Percentiles rank a stretch among this genome's conserved stretches.
These are phyloP conservation scores for Odocoileus virginianus DNA, from an alignment of 2,113 vertebrate genomes.

Conservation along the genomic window DNA sequence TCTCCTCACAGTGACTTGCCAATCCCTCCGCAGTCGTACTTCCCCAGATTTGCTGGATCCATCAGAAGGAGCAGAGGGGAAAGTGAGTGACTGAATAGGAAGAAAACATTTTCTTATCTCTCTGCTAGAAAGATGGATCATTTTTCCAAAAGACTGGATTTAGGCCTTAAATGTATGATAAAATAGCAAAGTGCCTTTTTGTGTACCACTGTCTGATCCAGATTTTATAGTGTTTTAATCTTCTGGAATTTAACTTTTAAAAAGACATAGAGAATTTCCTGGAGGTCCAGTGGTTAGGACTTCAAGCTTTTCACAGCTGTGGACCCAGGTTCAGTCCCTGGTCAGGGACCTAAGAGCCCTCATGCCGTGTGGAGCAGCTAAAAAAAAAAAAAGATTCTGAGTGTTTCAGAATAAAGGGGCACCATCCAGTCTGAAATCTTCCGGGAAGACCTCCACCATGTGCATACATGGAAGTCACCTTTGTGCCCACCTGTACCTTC, in stretches of 20 bases:
- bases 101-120: not conserved
- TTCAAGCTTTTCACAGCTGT: not conserved
- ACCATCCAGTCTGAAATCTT: not conserved
- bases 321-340: not conserved
- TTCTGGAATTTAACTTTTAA: not conserved
- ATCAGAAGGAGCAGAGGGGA: not conserved
- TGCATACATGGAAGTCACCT: fast-evolving
- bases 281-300: not conserved
- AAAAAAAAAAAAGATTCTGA: not conserved
- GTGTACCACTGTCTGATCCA: not conserved
- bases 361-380: not conserved
- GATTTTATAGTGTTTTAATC: not conserved
- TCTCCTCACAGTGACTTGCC: not conserved
- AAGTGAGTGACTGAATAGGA: not conserved
- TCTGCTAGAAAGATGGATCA: not conserved
- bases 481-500: not conserved
- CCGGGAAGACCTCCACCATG: not conserved
- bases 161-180: not conserved
- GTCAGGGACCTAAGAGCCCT: not conserved
- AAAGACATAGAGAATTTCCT: not conserved
- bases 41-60: not conserved
- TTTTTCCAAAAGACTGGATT: not conserved
- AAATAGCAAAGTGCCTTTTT: not conserved
- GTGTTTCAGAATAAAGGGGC: not conserved
- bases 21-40: fast-evolving